phyloP scores from a whole-genome alignment of 2,888 invertebrate genomes.

The Pandemis corylana region DNA sequence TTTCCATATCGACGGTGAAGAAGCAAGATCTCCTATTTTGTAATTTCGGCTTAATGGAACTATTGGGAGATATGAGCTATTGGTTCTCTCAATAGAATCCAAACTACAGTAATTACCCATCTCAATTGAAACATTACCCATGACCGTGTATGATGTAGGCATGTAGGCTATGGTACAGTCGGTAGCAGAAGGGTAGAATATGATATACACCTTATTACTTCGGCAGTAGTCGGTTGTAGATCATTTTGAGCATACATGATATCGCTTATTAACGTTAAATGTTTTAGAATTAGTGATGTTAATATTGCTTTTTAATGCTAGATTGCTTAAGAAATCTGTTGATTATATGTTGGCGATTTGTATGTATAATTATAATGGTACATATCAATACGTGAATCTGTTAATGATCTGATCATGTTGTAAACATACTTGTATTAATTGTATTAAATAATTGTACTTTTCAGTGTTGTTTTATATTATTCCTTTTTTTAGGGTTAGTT shows the following conservation, averaged over 20 bases:
- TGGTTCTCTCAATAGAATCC: no score
- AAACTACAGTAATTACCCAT: no score
- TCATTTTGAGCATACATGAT: no score
- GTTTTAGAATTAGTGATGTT: no score
- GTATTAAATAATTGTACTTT: slow-evolving; percentile 23
- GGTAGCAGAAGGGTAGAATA: no score
- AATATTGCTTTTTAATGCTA: not conserved
- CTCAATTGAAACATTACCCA: not conserved
- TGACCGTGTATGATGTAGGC: not conserved
- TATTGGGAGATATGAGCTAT: no score
- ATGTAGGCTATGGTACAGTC: not conserved
- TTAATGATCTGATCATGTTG: slow-evolving; percentile 37
- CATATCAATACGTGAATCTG: slow-evolving; percentile 31
- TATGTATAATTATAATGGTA: slow-evolving; percentile 7
- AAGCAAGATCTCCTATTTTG: no score
- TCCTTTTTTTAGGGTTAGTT: not conserved
- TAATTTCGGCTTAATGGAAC: no score
- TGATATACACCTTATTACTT: no score
- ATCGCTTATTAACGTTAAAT: no score
- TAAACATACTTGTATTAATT: slow-evolving; percentile 10
- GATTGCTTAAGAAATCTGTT: slow-evolving; percentile 13
- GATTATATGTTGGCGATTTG: slow-evolving; percentile 17
- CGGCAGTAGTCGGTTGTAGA: no score
- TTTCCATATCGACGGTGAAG: not conserved
- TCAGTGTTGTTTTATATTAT: slow-evolving; percentile 12